Percentiles rank a stretch among this genome's conserved stretches.
Evolutionary conservation across 2,888 invertebrate genomes (phyloP).

Genomic region (Synergus itoensis): DNA sequence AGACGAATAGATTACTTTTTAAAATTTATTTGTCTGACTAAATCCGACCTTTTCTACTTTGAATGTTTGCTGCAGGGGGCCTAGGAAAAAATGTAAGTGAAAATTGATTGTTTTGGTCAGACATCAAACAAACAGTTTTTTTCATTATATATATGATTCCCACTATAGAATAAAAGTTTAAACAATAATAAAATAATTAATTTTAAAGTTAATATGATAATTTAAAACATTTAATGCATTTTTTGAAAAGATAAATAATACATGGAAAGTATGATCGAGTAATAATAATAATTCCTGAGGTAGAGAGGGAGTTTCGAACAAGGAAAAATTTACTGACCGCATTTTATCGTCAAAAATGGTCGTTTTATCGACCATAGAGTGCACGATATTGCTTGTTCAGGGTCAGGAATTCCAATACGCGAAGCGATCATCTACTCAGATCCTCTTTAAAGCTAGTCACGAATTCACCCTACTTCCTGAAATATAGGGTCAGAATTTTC

Average conservation of each 20-base stretch:
- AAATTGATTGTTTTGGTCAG: neutral
- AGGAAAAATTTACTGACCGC: conserved; percentile 36
- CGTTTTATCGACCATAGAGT: conserved; percentile 36
- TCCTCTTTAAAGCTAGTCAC: conserved; percentile 32
- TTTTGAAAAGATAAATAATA: neutral
- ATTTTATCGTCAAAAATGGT: conserved; percentile 38
- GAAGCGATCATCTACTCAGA: conserved; percentile 31
- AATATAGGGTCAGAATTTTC: conserved; percentile 36
- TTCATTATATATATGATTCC: no score
- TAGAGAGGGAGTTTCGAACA: neutral
- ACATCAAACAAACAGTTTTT: neutral
- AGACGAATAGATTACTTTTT: neutral
- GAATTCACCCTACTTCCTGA: conserved; percentile 25
- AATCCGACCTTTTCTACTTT: neutral
- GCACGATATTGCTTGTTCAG: conserved; percentile 25
- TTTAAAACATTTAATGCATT: neutral
- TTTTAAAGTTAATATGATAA: neutral
- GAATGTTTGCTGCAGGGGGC: neutral
- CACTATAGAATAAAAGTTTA: neutral
- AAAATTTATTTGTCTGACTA: neutral
- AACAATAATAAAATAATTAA: neutral
- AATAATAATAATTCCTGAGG: neutral
- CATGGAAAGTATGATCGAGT: neutral
- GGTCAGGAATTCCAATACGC: conserved; percentile 21
- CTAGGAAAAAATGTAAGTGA: neutral